Percentiles rank a stretch among this genome's conserved stretches.
phyloP scores from a whole-genome alignment of 2,113 vertebrate species.

The Spermophilus dauricus region DNA sequence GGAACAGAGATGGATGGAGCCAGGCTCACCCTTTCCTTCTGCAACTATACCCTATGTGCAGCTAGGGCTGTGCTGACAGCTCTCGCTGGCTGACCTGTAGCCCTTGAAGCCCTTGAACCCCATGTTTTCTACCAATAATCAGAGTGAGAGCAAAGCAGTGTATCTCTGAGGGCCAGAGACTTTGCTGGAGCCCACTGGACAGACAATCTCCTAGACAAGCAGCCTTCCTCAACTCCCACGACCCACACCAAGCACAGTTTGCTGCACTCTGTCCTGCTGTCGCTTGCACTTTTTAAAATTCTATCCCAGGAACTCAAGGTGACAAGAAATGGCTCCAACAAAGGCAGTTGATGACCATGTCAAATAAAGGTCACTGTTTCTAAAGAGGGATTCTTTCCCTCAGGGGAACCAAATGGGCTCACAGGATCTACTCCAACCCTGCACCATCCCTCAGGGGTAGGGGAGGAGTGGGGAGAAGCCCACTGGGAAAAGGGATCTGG shows the following conservation, averaged over 20 bases:
- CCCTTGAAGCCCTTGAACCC: not conserved
- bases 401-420: not conserved
- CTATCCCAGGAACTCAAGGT: not conserved
- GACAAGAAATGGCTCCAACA: not conserved
- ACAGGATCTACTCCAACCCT: not conserved
- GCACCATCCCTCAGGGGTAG: not conserved
- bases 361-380: not conserved
- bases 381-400: not conserved
- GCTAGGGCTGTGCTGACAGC: not conserved
- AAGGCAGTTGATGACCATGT: not conserved
- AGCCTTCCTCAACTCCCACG: not conserved
- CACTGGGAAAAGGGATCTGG: not conserved
- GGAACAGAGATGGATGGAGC: not conserved
- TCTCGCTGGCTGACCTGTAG: not conserved
- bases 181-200: not conserved
- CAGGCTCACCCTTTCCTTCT: not conserved
- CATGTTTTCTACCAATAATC: not conserved
- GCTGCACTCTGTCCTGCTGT: not conserved
- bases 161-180: too few species aligned
- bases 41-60: not conserved
- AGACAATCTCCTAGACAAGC: accelerated
- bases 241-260: accelerated
- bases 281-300: not conserved
- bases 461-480: not conserved
- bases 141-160: not conserved